A percentile compares a stretch with the other conserved stretches of the same genome.
These are phyloP conservation scores for Apostichopus parvimensis DNA, from an alignment of 35 echinoderm and acorn worm genomes.

Conservation along the genomic window DNA sequence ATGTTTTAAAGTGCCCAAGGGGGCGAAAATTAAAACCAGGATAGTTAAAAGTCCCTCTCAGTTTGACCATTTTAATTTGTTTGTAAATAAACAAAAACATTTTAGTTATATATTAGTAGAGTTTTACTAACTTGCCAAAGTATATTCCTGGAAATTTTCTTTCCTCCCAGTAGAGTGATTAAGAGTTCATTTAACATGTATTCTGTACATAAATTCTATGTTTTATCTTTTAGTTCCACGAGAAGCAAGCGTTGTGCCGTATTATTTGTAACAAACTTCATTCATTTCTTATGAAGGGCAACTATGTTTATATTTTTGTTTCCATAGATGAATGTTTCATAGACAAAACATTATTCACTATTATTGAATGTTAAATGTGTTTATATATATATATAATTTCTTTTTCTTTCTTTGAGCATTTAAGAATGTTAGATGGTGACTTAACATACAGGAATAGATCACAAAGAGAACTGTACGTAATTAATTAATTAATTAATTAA, in stretches of 20 bases:
- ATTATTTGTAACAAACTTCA: slow-evolving; percentile 27
- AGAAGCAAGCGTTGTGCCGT: neutral
- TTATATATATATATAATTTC: neutral
- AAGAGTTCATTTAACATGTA: neutral
- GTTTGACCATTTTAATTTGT: neutral
- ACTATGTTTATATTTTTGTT: slow-evolving; percentile 16
- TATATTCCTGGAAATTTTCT: neutral
- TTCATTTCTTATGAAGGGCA: neutral
- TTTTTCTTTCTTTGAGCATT: neutral
- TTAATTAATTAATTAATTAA: too few relatives aligned
- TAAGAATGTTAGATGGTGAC: neutral
- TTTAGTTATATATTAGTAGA: neutral
- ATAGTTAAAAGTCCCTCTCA: too few relatives aligned
- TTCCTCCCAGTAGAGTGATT: neutral
- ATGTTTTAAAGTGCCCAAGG: too few relatives aligned
- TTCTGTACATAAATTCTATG: slow-evolving; percentile 1
- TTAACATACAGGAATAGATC: neutral
- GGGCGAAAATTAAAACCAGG: too few relatives aligned
- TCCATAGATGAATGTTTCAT: neutral
- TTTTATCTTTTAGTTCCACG: too few relatives aligned
- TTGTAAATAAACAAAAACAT: slow-evolving; percentile 2
- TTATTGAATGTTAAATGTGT: neutral
- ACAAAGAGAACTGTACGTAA: neutral
- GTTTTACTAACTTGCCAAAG: slow-evolving; percentile 22
- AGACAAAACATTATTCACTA: neutral